These are phyloP conservation scores for Polydesmus complanatus DNA, from an alignment of 2,888 invertebrate genomes.

Conservation along the genomic window DNA sequence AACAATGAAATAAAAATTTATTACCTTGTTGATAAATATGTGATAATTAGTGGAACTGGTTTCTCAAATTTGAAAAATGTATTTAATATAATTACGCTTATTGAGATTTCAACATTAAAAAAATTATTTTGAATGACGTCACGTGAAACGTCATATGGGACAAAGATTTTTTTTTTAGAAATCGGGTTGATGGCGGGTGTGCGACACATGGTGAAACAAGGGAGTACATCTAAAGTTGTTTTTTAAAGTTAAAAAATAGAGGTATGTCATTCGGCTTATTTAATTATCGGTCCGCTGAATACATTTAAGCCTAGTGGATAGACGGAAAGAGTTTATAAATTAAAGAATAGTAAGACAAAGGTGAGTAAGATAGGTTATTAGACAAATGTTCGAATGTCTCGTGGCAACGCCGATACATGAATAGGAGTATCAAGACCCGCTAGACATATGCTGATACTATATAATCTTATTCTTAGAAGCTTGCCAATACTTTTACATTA, in stretches of 20 bases:
- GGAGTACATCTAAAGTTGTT: background rate
- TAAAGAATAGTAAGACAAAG: background rate
- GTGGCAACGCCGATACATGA: background rate
- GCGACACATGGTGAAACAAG: background rate
- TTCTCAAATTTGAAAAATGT: no score
- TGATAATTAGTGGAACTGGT: no score
- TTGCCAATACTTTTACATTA: background rate
- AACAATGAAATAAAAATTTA: no score
- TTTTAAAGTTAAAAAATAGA: background rate
- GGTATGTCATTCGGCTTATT: background rate
- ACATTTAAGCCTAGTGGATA: background rate
- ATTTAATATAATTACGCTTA: no score
- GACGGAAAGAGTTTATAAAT: background rate
- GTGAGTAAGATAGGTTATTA: background rate
- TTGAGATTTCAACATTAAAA: no score
- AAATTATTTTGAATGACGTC: no score
- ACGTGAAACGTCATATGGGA: no score
- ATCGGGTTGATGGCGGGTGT: no score
- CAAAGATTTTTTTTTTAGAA: no score
- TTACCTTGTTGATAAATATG: no score
- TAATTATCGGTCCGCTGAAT: background rate
- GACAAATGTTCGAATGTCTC: background rate
- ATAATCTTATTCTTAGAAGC: background rate
- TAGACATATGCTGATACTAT: no score
- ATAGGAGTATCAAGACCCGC: background rate